These are phyloP conservation scores for Elegia similella DNA, from an alignment of 2,888 invertebrate species.

Conservation along the genomic window DNA sequence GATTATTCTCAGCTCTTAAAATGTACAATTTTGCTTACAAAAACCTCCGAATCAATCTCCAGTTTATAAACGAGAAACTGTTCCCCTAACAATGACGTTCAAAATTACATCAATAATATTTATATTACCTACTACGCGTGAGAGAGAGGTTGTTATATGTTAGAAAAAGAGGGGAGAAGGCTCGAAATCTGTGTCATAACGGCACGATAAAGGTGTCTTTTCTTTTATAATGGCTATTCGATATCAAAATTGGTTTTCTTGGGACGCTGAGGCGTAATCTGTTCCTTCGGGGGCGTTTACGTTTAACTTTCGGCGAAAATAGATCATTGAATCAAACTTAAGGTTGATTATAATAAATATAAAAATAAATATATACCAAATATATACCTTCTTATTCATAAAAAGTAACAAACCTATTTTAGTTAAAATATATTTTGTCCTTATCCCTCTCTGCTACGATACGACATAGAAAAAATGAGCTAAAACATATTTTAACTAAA, in stretches of 20 bases:
- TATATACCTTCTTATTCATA: too few species aligned
- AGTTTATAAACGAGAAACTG: not conserved
- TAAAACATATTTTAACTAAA: too few species aligned
- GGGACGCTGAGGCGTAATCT: constrained; percentile 21
- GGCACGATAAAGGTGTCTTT: constrained; percentile 30
- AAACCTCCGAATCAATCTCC: not conserved
- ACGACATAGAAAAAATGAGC: too few species aligned
- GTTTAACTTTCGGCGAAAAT: constrained; percentile 7
- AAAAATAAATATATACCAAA: too few species aligned
- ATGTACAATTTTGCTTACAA: not conserved
- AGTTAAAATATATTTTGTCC: too few species aligned
- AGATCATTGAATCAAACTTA: not conserved
- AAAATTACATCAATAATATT: constrained; percentile 4
- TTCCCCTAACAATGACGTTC: not conserved
- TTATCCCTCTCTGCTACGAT: too few species aligned
- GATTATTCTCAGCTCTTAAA: too few species aligned
- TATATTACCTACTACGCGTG: constrained; percentile 1
- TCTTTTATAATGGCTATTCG: constrained; percentile 35
- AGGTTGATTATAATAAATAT: too few species aligned
- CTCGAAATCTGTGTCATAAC: constrained; percentile 17
- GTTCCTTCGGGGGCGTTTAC: constrained; percentile 1
- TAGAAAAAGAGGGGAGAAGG: not conserved
- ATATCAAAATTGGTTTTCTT: constrained; percentile 32
- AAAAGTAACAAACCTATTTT: too few species aligned
- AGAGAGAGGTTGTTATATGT: not conserved